Evolutionary conservation across 1,140 invertebrate species (phyloP).

Genomic region (Popillia japonica): DNA sequence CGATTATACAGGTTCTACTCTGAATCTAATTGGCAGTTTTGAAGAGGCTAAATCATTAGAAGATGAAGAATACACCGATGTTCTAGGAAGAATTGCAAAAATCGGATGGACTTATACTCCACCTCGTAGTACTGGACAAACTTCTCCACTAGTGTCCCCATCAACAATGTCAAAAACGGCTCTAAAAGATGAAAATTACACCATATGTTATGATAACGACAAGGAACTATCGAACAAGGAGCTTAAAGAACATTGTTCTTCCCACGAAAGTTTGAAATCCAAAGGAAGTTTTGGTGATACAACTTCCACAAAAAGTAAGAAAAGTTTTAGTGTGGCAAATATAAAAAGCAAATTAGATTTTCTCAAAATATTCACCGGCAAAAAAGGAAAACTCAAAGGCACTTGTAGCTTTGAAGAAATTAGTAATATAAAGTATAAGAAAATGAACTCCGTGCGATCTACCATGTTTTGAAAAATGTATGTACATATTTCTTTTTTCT

Average conservation of each 20-base stretch:
- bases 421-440: slow-evolving; percentile 40
- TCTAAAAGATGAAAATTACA: slow-evolving; percentile 19
- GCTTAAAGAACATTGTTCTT: slow-evolving; percentile 32
- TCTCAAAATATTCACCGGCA: slow-evolving; percentile 20
- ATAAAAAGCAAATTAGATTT: slow-evolving; percentile 39
- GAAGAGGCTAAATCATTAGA: not conserved
- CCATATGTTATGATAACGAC: not conserved
- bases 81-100: slow-evolving; percentile 40
- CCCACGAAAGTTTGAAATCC: not conserved
- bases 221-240: slow-evolving; percentile 9
- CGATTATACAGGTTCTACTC: slow-evolving; percentile 1
- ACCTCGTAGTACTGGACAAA: slow-evolving; percentile 1
- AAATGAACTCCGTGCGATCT: slow-evolving; percentile 36
- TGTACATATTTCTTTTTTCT: not conserved
- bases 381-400: slow-evolving; percentile 23
- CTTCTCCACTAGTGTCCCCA: slow-evolving; percentile 15
- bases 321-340: slow-evolving; percentile 13
- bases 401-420: slow-evolving; percentile 4
- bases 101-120: slow-evolving; percentile 42
- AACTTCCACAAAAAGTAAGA: not conserved
- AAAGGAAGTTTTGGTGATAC: not conserved
- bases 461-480: slow-evolving; percentile 5
- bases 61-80: not conserved
- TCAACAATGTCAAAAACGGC: not conserved
- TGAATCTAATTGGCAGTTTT: slow-evolving; percentile 11